These are phyloP conservation scores for Callitettix versicolor DNA, from an alignment of 1,140 invertebrate genomes.

Conservation along the genomic window DNA sequence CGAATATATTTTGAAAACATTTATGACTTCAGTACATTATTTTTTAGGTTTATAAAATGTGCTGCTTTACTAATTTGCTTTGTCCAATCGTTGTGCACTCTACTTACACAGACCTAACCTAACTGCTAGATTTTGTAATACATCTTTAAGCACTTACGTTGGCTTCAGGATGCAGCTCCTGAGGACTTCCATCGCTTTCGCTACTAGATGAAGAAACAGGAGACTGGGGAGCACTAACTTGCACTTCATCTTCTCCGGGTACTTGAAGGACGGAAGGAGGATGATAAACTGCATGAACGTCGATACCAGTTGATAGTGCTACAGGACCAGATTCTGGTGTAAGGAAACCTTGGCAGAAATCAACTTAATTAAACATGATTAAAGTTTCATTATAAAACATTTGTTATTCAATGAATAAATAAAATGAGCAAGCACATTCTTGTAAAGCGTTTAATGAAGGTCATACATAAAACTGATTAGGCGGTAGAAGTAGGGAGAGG, in stretches of 20 bases:
- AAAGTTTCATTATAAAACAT: not conserved
- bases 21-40: no score
- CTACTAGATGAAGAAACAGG: constrained; percentile 50
- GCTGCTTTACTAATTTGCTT: no score
- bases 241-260: constrained; percentile 44
- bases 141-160: no score
- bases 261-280: constrained; percentile 66
- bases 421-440: not conserved
- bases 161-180: constrained; percentile 50
- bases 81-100: no score
- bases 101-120: no score
- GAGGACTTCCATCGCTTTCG: constrained; percentile 55
- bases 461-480: no score
- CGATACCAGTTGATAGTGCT: constrained; percentile 19
- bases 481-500: no score
- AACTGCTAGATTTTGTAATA: no score
- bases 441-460: no score
- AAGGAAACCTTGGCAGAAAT: constrained; percentile 11
- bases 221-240: constrained; percentile 41
- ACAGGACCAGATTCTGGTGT: constrained; percentile 20
- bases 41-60: no score
- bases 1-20: no score
- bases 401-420: not conserved
- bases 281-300: constrained; percentile 45
- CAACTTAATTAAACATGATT: not conserved